Evolutionary conservation across 2,113 vertebrate species (phyloP).

Genomic region (Microtus montanus): DNA sequence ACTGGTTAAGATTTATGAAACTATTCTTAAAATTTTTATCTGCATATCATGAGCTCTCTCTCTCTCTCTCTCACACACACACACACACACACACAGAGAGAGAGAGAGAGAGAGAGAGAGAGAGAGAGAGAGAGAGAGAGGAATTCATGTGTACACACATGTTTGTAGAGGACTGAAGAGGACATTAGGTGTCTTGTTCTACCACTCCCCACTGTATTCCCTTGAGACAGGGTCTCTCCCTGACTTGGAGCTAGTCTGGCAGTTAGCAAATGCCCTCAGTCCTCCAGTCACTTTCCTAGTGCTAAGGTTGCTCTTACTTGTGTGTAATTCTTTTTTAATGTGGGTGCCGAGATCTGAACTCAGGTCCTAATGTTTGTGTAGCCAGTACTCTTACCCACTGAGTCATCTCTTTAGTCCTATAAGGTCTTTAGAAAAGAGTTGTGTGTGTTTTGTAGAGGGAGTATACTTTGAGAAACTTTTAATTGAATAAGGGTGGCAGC

Average conservation of each 20-base stretch:
- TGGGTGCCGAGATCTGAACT: neutral
- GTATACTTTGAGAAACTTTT: neutral
- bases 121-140: no score
- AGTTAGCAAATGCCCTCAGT: neutral
- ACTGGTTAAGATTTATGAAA: neutral
- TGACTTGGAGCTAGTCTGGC: neutral
- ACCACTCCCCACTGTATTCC: no score
- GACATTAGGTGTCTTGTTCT: neutral
- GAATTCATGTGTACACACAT: no score
- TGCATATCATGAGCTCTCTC: neutral
- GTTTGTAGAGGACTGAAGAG: neutral
- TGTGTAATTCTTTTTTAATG: neutral
- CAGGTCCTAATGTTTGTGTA: neutral
- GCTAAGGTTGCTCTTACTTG: neutral
- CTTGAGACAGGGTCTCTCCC: neutral
- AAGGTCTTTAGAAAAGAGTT: neutral
- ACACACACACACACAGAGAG: no score
- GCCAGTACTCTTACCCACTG: neutral
- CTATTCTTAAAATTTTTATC: constrained; percentile 38
- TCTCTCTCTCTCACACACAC: no score
- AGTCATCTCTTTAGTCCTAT: neutral
- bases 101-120: no score
- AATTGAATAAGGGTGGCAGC: neutral
- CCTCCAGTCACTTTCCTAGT: neutral
- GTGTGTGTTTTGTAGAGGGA: neutral